Percentiles rank a stretch among this genome's conserved stretches.
Conservation (phyloP, 1,140 invertebrate genomes). For the Achroia grisella region DNA sequence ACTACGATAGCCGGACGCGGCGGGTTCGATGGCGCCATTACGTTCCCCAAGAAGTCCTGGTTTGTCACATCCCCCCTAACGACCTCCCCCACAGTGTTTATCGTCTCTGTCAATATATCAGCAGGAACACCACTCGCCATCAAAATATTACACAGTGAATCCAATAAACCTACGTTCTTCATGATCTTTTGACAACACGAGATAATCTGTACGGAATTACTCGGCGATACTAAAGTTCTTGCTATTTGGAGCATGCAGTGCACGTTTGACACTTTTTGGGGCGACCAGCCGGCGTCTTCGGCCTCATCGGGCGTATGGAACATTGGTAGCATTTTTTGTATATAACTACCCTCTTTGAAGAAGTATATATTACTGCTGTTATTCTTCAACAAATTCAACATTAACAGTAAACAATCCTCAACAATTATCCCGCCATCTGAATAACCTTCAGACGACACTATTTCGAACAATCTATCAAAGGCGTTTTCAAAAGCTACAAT, state of each 20-base stretch:
- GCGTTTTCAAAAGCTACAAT: constrained; percentile 99
- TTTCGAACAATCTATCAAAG: constrained; percentile 96
- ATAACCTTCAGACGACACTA: constrained; percentile 93
- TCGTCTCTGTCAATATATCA: constrained; percentile 96
- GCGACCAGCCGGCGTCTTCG: constrained; percentile 89
- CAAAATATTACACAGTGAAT: constrained; percentile 90
- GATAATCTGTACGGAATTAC: constrained; percentile 83
- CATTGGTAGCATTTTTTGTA: constrained; percentile 91
- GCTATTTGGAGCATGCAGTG: constrained; percentile 94
- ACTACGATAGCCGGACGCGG: constrained; percentile 95
- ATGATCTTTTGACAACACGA: constrained; percentile 92
- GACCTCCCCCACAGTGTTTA: constrained; percentile 95
- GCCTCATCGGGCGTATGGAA: constrained; percentile 83
- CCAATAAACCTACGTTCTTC: constrained; percentile 86
- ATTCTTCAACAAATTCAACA: constrained; percentile 95
- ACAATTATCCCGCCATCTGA: constrained; percentile 98
- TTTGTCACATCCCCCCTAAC: constrained; percentile 93
- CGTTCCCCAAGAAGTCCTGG: constrained; percentile 93
- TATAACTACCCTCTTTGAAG: constrained; percentile 97
- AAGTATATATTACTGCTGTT: constrained; percentile 99
- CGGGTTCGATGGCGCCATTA: constrained; percentile 94
- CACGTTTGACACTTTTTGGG: constrained; percentile 96
- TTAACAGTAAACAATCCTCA: constrained; percentile 96
- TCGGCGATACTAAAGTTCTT: constrained; percentile 91
- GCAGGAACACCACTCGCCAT: constrained; percentile 98